Evolutionary conservation across 2,797 vertebrate species (phyloP).

Genomic region (Neosilurus hyrtlii): DNA sequence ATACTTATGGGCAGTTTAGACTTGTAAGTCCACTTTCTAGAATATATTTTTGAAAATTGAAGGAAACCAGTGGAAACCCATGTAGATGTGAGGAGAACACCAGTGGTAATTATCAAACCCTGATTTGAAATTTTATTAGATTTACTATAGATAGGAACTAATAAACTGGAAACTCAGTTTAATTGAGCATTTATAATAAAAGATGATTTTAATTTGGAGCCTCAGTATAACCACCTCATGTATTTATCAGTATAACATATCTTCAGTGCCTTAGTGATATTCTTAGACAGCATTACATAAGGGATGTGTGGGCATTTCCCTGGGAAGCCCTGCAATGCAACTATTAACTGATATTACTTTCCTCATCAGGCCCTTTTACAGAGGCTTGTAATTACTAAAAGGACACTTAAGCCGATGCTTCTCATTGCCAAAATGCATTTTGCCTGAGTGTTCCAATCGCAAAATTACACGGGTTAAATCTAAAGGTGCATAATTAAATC

Average conservation of each 20-base stretch:
- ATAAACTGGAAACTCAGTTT: constrained; percentile 6
- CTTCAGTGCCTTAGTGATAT: neutral
- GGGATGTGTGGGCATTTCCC: neutral
- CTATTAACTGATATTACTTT: constrained; percentile 15
- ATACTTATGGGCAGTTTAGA: neutral
- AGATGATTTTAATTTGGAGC: constrained; percentile 6
- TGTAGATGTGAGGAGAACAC: neutral
- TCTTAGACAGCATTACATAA: neutral
- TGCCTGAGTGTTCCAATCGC: neutral
- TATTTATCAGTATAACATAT: constrained; percentile 1
- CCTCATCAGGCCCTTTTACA: constrained; percentile 8
- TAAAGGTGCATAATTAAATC: constrained; percentile 40
- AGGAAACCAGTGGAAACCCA: neutral
- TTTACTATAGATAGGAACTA: neutral
- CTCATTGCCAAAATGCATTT: constrained; percentile 20
- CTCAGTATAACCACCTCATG: neutral
- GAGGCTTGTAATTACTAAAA: constrained; percentile 19
- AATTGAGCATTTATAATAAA: neutral
- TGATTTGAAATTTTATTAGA: neutral
- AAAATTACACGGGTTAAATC: constrained; percentile 27
- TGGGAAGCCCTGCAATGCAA: neutral
- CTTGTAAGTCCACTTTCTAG: neutral
- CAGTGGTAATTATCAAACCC: neutral
- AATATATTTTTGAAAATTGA: neutral
- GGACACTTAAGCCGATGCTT: constrained; percentile 1